Percentiles rank a stretch among this genome's conserved stretches.
Conservation (phyloP, 2,797 vertebrate genomes). For the Enteromius argenteus region DNA sequence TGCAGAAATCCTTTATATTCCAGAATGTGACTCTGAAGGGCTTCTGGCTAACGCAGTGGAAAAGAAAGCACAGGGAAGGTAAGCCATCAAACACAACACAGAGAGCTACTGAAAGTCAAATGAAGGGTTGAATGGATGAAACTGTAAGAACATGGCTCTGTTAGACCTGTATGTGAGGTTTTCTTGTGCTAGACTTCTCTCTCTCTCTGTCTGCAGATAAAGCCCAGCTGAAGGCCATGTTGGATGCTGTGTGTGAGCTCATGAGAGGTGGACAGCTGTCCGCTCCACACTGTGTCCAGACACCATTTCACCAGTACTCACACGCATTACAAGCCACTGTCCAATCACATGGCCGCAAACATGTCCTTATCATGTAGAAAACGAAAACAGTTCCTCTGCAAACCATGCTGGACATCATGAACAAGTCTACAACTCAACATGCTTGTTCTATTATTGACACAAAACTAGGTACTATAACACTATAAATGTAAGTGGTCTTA, state of each 20-base stretch:
- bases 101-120: neutral
- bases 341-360: constrained; percentile 55
- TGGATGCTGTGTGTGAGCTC: constrained; percentile 59
- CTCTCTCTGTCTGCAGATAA: constrained; percentile 53
- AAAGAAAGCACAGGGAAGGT: constrained; percentile 62
- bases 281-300: constrained; percentile 40
- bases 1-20: constrained; percentile 67
- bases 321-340: constrained; percentile 51
- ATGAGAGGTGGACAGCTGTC: constrained; percentile 55
- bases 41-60: constrained; percentile 68
- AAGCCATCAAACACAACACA: neutral
- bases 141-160: neutral
- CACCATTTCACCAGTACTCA: constrained; percentile 59
- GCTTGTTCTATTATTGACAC: neutral
- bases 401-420: neutral
- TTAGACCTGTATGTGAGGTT: neutral
- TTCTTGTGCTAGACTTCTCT: neutral
- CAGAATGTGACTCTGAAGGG: constrained; percentile 60
- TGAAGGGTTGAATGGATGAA: neutral
- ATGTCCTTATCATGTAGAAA: constrained; percentile 50
- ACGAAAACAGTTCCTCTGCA: neutral
- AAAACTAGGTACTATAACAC: neutral
- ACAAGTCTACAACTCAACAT: neutral
- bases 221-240: constrained; percentile 55
- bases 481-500: neutral